Base-by-base conservation (phyloP, 2,888 invertebrate species). In the Halictus quadricinctus region DNA sequence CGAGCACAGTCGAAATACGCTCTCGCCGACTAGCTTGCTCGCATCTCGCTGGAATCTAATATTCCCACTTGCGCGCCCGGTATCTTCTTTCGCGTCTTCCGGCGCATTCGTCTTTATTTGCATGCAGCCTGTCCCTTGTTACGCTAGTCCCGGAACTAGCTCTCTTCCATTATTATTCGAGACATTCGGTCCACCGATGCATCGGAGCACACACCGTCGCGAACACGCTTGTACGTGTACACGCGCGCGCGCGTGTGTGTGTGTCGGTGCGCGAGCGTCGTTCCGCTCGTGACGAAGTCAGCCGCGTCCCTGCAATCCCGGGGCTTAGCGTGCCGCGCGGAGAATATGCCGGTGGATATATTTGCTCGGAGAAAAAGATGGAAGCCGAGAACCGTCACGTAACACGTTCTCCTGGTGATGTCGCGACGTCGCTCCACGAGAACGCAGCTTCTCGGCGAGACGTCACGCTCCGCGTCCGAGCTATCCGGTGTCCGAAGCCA, bases 401-500 rank as follows among this genome's bases (percentile, higher is more conserved):
- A 43, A 70, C 70, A 41, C 46, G 46, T 48, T 25, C 46, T 25
- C 46, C 72, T 8, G 15, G n/a, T 0, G 70, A 25, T n/a, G 72
- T 75, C 74, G 50, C 50, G 69, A 12, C 36, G 72, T 13, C 74
- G 81, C 80, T 70, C 80, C 70, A 50, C 74, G 69, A 76, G 58
- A 46, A 76, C 69, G 43, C 75, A 58, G 48, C 69, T 43, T 21
- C 77, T 48, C 75, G 76, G 77, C 88, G 84, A 87, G 81, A 85
- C 73, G 84, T 69, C 69, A 18, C 64, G 64, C 83, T 80, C 29
- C 80, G 50, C 66, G 73, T 83, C 84, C 84, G 83, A 88, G 90
- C 90, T 91, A 92, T 92, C 92, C 88, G 87, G 85, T 92, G 91
- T 91, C 91, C 87, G 90, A 81, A 86, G 89, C 92, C 90, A 92